These are phyloP conservation scores for Cantharis rufa DNA, from an alignment of 2,888 invertebrate genomes.

Conservation along the genomic window DNA sequence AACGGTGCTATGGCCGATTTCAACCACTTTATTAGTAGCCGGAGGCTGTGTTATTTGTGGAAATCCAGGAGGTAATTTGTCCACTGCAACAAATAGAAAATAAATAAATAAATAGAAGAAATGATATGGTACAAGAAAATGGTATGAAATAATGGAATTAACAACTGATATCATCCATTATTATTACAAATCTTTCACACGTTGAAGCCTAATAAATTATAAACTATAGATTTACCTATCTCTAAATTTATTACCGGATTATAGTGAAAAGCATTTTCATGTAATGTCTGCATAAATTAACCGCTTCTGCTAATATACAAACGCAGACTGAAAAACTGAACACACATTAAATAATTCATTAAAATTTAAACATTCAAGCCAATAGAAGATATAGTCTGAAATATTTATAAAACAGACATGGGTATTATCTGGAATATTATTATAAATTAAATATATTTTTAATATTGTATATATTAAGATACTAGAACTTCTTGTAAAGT, in stretches of 20 bases:
- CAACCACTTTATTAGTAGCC: conserved; percentile 91
- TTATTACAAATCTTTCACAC: conserved; percentile 12
- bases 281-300: conserved; percentile 36
- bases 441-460: background rate
- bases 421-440: too few species aligned
- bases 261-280: conserved; percentile 42
- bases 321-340: conserved; percentile 12
- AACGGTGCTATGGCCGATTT: conserved; percentile 90
- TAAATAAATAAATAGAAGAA: conserved; percentile 4
- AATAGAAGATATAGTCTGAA: background rate
- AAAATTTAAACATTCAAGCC: background rate
- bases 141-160: background rate
- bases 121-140: background rate
- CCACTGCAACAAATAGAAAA: conserved; percentile 63
- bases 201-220: conserved; percentile 41
- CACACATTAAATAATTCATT: conserved; percentile 16
- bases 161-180: conserved; percentile 5
- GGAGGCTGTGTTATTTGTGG: conserved; percentile 88
- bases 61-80: conserved; percentile 89
- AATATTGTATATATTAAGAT: background rate
- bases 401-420: too few species aligned
- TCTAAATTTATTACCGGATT: conserved; percentile 46
- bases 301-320: conserved; percentile 13
- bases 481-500: background rate
- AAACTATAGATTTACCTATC: conserved; percentile 41